Base-by-base conservation (phyloP, 1,140 invertebrate genomes). In the Thrips palmi region DNA sequence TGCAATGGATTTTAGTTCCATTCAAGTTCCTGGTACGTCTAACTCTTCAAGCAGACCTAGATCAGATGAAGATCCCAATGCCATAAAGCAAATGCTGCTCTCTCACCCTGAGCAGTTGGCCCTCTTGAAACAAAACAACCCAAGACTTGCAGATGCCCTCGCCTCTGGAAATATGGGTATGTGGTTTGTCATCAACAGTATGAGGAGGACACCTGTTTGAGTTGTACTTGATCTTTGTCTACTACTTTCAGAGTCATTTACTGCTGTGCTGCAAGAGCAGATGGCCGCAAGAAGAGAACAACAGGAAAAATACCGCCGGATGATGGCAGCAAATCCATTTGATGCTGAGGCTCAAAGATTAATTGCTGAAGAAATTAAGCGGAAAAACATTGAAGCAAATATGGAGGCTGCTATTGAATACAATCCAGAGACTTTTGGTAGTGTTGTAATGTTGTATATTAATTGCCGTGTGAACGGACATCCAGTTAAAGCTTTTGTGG, bases 321-420 rank as follows among this genome's bases (percentile, higher is more conserved):
- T 97, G 71, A 71, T 94, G 58, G 79, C 75, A 48, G 86, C 89
- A 1, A 82, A 94, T 68, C 89, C 89, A 1, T 96, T 97, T 59
- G 88, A 96, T 59, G 74, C 83, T 2, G 88, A 93, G 58, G 84
- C 87, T 0, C 92, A 97, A 56, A 67, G 76, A 46, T 64, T 93
- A 39, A 97, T 97, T 49, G 89, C 87, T 11, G 89, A 93, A 54
- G 87, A 94, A 64, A 96, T 96, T 39, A 70, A 77, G 47, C 80
- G 89, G 50, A 88, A 93, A 54, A 96, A 96, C 58, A 92, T 97
- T 41, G 88, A 97, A 63, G 84, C 84, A 0, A 97, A 97, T 55
- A 97, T 97, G 92, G 88, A 96, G 52, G 87, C 87, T 1, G 93
- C 92, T 1, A 94, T 97, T 73, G 92, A 97, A 54, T 91, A 87